Evolutionary conservation across 2,888 invertebrate species (phyloP).

Genomic region (Stenodera caucasica): DNA sequence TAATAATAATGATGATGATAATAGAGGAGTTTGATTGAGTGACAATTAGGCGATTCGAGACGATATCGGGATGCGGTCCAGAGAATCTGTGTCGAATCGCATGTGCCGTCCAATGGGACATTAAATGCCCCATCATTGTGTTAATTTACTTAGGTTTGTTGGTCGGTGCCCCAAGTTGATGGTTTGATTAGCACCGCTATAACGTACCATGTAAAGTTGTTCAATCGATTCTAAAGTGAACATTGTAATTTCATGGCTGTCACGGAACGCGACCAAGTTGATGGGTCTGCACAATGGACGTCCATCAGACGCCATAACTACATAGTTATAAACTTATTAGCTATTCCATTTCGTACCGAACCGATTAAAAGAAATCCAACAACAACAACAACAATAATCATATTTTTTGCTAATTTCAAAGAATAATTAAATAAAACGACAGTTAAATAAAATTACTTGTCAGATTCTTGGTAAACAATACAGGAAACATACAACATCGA

Average conservation of each 20-base stretch:
- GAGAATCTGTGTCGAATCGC: slow-evolving; percentile 25
- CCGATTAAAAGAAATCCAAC: not conserved
- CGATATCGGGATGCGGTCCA: no score
- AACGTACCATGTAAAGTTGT: slow-evolving; percentile 53
- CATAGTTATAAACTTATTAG: slow-evolving; percentile 50
- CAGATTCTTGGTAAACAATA: not conserved
- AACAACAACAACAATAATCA: not conserved
- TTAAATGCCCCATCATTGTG: slow-evolving; percentile 53
- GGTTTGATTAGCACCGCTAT: slow-evolving; percentile 45
- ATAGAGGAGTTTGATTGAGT: no score
- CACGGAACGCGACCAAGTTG: slow-evolving; percentile 52
- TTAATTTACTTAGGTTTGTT: slow-evolving; percentile 50
- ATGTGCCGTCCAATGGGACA: slow-evolving; percentile 24
- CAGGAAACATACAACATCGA: not conserved
- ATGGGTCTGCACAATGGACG: slow-evolving; percentile 51
- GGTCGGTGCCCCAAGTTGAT: slow-evolving; percentile 34
- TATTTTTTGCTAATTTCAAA: not conserved
- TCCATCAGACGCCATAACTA: slow-evolving; percentile 47
- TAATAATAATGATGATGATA: no score
- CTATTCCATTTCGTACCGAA: slow-evolving; percentile 41
- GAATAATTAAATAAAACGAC: not conserved
- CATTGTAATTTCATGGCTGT: slow-evolving; percentile 58
- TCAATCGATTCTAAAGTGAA: slow-evolving; percentile 56
- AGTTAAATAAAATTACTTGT: not conserved
- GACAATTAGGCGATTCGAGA: no score